Evolutionary conservation across 1,140 invertebrate species (phyloP), one percentile per base, ranked within the genome.

Genomic region (Andricus grossulariae): DNA sequence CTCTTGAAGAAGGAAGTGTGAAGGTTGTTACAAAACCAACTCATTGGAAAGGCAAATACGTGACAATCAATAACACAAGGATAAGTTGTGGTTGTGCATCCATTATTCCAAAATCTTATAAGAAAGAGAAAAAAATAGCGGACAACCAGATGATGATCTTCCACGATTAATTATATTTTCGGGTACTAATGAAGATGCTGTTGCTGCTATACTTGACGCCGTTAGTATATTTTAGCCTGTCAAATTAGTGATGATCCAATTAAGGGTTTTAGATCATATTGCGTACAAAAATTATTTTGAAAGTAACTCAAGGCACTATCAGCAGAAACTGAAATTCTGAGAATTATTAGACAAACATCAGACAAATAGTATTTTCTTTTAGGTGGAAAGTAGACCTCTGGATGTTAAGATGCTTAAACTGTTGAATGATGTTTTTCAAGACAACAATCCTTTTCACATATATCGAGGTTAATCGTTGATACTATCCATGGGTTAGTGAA

Each of bases 61-160:
- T 93, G 49, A 94, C 92, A 16, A 85, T 96, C 13, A 95, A 95
- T 86, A 94, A 94, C 21, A 95, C 95, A 88, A 94, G 95, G 13
- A 95, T 95, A 87, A 93, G 94, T 77, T 95, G 95, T 57, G 92
- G 93, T 19, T 94, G 95, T 88, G 93, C 93, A 21, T 94, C 95
- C 88, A 89, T 92, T 13, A 84, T 96, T 13, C 85, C 95, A 0
- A 91, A 92, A 79, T 88, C 91, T 6, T 90, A 90, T 77, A 74
- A 79, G 1, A 90, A 88, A 73, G 45, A 74, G 7, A 91, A 85
- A 71, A 74, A 51, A 82, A 81, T 72, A 32, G 4, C 25, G 4
- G 25, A 32, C 25, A 3, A 5, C 80, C 82, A 0, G 19, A 71
- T 11, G 83, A 87, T 76, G 78, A 78, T 8, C 73, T 89, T 25